Conservation (phyloP, 2,797 vertebrate genomes). For the Eulemur mongoz region DNA sequence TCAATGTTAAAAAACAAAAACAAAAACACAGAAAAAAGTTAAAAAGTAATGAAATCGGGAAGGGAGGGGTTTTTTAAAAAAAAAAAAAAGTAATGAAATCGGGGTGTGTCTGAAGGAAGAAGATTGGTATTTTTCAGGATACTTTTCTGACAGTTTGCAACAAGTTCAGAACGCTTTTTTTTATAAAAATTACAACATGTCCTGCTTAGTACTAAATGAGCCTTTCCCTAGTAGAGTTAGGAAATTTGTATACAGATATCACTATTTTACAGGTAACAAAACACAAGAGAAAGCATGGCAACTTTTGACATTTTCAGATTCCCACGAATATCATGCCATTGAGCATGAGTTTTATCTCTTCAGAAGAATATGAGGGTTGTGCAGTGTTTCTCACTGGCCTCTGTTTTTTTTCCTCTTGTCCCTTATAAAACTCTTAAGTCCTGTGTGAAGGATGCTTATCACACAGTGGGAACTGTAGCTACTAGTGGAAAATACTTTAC, state of each 20-base stretch:
- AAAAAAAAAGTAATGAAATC: not conserved
- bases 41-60: not conserved
- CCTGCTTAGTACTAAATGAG: not conserved
- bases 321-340: not conserved
- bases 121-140: not conserved
- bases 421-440: not conserved
- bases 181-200: not conserved
- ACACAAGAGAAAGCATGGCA: not conserved
- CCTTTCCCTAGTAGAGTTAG: not conserved
- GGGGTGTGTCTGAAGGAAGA: not conserved
- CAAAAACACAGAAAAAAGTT: not conserved
- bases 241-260: not conserved
- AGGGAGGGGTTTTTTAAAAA: too few species aligned
- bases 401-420: not conserved
- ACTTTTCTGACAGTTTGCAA: slow-evolving; percentile 16
- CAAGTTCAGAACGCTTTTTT: not conserved
- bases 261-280: not conserved
- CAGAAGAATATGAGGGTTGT: not conserved
- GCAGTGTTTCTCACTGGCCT: not conserved
- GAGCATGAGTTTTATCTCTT: not conserved
- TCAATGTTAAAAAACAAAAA: not conserved
- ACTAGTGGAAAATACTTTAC: not conserved
- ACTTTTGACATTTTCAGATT: not conserved
- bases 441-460: not conserved
- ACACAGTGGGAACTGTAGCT: not conserved